A percentile compares a stretch with the other conserved stretches of the same genome.
These are phyloP conservation scores for Galbula dea DNA, from an alignment of 2,113 vertebrate genomes.

Conservation along the genomic window DNA sequence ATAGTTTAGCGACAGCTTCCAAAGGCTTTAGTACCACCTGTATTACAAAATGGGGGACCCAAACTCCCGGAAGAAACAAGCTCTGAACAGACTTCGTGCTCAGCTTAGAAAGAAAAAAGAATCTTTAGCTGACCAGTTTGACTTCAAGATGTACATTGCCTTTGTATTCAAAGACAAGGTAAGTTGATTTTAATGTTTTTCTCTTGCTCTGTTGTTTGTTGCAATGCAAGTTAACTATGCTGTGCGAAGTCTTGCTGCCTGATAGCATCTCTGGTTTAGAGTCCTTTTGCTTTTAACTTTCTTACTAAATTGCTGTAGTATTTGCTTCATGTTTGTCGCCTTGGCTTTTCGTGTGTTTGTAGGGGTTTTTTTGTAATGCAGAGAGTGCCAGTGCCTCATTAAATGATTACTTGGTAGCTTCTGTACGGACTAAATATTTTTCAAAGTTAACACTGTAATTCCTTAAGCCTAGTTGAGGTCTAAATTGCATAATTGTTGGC, in stretches of 20 bases:
- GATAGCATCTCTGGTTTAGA: background rate
- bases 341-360: background rate
- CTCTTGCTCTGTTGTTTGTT: background rate
- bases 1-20: constrained; percentile 78
- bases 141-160: constrained; percentile 99
- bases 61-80: constrained; percentile 98
- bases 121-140: constrained; percentile 99
- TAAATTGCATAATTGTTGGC: background rate
- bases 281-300: accelerated
- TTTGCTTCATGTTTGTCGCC: background rate
- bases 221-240: background rate
- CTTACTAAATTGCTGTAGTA: background rate
- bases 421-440: background rate
- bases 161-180: constrained; percentile 99
- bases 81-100: constrained; percentile 98
- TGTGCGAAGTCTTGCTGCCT: background rate
- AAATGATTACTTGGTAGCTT: background rate
- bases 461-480: background rate
- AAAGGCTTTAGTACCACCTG: constrained; percentile 83
- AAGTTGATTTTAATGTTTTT: constrained; percentile 49
- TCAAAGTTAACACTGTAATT: background rate
- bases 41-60: constrained; percentile 96
- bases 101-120: constrained; percentile 99
- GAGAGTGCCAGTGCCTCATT: background rate
- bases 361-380: background rate